These are phyloP conservation scores for Belonocnema kinseyi DNA, from an alignment of 1,140 invertebrate species.

Conservation along the genomic window DNA sequence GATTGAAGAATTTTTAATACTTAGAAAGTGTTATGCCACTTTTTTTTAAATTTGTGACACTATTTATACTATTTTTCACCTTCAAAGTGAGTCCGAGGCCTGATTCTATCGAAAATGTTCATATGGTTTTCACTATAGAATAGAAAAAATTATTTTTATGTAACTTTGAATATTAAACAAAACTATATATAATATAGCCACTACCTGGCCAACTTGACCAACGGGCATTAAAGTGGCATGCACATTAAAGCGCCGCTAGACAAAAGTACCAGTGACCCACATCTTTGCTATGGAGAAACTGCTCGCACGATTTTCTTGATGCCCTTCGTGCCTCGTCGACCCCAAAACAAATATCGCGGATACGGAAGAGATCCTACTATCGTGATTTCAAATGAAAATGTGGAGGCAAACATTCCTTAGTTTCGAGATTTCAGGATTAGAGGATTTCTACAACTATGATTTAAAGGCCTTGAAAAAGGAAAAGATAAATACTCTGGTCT, in stretches of 20 bases:
- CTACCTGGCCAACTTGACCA: constrained; percentile 42
- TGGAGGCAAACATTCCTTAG: constrained; percentile 9
- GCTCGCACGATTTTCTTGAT: constrained; percentile 32
- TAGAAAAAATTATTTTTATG: no score
- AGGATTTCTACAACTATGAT: constrained; percentile 1
- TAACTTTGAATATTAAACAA: no score
- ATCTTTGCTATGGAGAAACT: constrained; percentile 51
- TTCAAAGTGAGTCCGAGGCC: no score
- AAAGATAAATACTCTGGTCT: not conserved
- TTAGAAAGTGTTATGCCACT: no score
- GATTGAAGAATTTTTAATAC: no score
- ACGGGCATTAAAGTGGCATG: constrained; percentile 41
- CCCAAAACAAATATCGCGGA: constrained; percentile 24
- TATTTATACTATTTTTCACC: no score
- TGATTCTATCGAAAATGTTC: no score
- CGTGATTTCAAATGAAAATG: constrained; percentile 25
- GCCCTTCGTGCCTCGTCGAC: constrained; percentile 31
- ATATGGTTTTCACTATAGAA: no score
- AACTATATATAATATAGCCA: no score
- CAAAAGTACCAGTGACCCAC: constrained; percentile 58
- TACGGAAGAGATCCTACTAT: constrained; percentile 22
- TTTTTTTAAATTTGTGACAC: no score
- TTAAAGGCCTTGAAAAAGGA: not conserved
- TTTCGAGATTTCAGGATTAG: constrained; percentile 21
- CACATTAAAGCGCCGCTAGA: constrained; percentile 46